phyloP scores from a whole-genome alignment of 2,888 invertebrate genomes.

The Laspeyria flexula region DNA sequence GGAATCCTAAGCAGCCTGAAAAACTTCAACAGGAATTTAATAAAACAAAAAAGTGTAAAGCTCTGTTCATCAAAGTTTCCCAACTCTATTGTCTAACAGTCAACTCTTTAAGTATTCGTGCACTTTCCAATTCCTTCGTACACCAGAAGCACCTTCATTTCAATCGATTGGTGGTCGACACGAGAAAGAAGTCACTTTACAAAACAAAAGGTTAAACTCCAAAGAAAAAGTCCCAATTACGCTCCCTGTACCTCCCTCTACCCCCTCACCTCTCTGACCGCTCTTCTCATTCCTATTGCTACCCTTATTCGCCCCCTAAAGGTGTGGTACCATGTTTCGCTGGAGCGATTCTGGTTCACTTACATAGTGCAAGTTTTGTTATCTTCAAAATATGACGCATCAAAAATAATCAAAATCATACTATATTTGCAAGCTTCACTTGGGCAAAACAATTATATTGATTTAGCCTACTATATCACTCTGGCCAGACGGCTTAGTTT shows the following conservation, averaged over 20 bases:
- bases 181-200: constrained; percentile 80
- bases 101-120: constrained; percentile 13
- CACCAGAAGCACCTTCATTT: constrained; percentile 39
- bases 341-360: constrained; percentile 3
- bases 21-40: too few relatives aligned
- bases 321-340: constrained; percentile 43
- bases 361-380: too few relatives aligned
- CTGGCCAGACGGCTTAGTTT: too few relatives aligned
- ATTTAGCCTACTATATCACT: too few relatives aligned
- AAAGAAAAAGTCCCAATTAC: constrained; percentile 85
- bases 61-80: background rate
- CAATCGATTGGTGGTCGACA: constrained; percentile 70
- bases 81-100: background rate
- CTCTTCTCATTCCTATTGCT: constrained; percentile 38
- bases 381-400: too few relatives aligned
- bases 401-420: too few relatives aligned
- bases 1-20: too few relatives aligned
- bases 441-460: too few relatives aligned
- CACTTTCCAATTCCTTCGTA: constrained; percentile 35
- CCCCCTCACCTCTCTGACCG: constrained; percentile 28
- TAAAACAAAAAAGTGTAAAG: too few relatives aligned
- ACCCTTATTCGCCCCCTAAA: constrained; percentile 37
- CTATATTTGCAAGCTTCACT: too few relatives aligned
- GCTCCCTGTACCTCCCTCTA: constrained; percentile 47
- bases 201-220: constrained; percentile 81